Conservation (phyloP, 30 jellyfish, hydroid and myxozoan species). For the Aurelia coerulea region DNA sequence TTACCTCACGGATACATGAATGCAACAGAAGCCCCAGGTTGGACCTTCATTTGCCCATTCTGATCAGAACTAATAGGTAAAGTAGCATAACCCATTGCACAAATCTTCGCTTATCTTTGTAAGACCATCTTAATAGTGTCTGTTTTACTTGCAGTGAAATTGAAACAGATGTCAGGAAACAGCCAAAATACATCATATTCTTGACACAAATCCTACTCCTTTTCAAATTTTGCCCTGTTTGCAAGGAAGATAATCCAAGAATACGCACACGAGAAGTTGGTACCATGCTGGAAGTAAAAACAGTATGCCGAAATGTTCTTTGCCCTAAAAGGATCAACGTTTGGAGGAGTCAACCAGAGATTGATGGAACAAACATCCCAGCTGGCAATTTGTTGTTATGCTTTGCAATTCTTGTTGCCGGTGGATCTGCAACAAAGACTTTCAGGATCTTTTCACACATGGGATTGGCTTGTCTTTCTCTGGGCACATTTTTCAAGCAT, state of each 20-base stretch:
- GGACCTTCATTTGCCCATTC: too few relatives aligned
- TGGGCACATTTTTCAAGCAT: slow-evolving; percentile 36
- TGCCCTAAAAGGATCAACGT: slow-evolving; percentile 27
- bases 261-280: slow-evolving; percentile 19
- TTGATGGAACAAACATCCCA: slow-evolving; percentile 43
- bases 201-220: slow-evolving; percentile 19
- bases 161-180: slow-evolving; percentile 19
- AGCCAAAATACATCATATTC: slow-evolving; percentile 39
- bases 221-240: slow-evolving; percentile 41
- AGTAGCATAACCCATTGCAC: too few relatives aligned
- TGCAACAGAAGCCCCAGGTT: too few relatives aligned
- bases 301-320: slow-evolving; percentile 14
- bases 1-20: too few relatives aligned
- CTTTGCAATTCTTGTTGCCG: slow-evolving; percentile 25
- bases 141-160: slow-evolving; percentile 15
- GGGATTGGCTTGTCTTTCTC: slow-evolving; percentile 26
- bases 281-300: slow-evolving; percentile 10
- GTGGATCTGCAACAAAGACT: slow-evolving; percentile 30
- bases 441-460: slow-evolving; percentile 10
- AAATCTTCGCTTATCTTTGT: background rate
- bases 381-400: slow-evolving; percentile 27
- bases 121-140: background rate
- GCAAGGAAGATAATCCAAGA: slow-evolving; percentile 32
- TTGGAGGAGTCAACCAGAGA: slow-evolving; percentile 45
- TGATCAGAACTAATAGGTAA: too few relatives aligned